These are phyloP conservation scores for Zaprionus capensis DNA, from an alignment of 1,140 invertebrate species.

Conservation along the genomic window DNA sequence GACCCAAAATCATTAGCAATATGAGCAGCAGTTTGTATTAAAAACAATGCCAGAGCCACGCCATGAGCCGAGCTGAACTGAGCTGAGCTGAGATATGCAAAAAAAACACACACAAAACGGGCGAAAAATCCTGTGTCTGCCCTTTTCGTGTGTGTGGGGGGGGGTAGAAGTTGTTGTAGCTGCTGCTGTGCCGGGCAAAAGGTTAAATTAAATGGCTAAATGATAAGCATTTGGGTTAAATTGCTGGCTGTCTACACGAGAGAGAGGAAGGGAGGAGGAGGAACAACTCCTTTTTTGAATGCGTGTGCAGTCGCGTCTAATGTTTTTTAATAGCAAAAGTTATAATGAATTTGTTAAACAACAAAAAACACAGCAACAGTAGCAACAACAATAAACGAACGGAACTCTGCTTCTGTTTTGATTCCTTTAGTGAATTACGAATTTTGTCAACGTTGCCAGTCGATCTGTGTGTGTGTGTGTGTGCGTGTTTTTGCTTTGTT, in stretches of 20 bases:
- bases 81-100: conserved; percentile 63
- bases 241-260: conserved; percentile 47
- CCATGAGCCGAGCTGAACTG: conserved; percentile 20
- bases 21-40: conserved; percentile 82
- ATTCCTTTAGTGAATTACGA: conserved; percentile 43
- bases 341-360: conserved; percentile 82
- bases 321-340: conserved; percentile 83
- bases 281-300: conserved; percentile 46
- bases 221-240: conserved; percentile 83
- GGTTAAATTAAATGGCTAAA: conserved; percentile 83
- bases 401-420: conserved; percentile 28
- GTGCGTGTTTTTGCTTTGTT: conserved; percentile 63
- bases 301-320: conserved; percentile 71
- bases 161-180: conserved; percentile 13
- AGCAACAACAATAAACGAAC: conserved; percentile 15
- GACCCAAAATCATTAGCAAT: conserved; percentile 83
- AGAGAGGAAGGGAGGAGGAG: neutral
- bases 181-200: conserved; percentile 60
- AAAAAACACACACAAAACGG: conserved; percentile 32
- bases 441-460: conserved; percentile 55
- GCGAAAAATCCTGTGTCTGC: conserved; percentile 10
- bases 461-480: conserved; percentile 5
- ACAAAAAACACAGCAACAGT: conserved; percentile 40
- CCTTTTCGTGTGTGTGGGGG: conserved; percentile 37
- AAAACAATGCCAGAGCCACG: conserved; percentile 64